A percentile compares a stretch with the other conserved stretches of the same genome.
Conservation (phyloP, 1,140 invertebrate genomes). For the Calliphora vicina region DNA sequence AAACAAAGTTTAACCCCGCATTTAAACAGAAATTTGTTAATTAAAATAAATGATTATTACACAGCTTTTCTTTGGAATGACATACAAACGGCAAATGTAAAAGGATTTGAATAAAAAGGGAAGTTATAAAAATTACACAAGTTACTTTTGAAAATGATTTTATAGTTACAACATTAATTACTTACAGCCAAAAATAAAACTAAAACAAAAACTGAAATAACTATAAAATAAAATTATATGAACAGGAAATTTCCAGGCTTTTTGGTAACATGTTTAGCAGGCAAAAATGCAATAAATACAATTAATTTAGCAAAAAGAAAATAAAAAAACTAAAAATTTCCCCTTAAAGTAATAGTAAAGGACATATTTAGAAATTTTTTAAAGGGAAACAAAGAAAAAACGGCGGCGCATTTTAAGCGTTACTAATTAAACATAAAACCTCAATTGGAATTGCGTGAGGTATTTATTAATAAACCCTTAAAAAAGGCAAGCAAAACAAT, state of each 20-base stretch:
- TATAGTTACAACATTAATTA: not conserved
- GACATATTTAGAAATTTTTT: too few species aligned
- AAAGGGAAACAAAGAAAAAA: too few species aligned
- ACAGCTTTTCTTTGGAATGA: too few species aligned
- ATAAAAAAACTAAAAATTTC: not conserved
- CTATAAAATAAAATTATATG: not conserved
- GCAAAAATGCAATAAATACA: not conserved
- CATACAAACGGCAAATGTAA: too few species aligned
- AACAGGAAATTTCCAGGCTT: not conserved
- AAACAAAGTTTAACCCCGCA: too few species aligned
- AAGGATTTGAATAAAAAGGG: too few species aligned
- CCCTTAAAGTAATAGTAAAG: not conserved
- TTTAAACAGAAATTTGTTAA: too few species aligned
- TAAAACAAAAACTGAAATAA: not conserved
- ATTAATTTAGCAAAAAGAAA: not conserved
- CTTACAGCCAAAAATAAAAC: too few species aligned
- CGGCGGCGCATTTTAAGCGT: not conserved
- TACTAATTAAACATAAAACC: constrained; percentile 10
- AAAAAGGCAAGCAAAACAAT: not conserved
- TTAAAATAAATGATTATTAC: too few species aligned
- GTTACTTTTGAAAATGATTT: not conserved
- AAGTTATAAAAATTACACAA: too few species aligned
- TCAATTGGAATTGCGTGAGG: not conserved
- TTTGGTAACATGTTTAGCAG: too few species aligned
- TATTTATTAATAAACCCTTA: not conserved